Evolutionary conservation across 2,113 vertebrate species (phyloP).

Genomic region (Australoheros scitulus): DNA sequence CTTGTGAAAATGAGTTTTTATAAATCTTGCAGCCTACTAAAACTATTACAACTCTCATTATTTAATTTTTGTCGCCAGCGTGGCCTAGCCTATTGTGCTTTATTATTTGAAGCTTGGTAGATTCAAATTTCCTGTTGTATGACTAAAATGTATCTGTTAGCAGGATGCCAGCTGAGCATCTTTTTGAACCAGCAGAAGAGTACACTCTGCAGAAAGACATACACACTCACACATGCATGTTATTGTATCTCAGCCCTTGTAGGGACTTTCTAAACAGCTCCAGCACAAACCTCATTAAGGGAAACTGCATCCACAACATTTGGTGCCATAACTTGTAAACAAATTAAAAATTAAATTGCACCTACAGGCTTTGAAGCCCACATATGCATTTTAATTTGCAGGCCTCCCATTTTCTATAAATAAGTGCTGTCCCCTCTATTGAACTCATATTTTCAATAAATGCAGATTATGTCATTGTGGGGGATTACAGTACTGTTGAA

Average conservation of each 20-base stretch:
- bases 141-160: background rate
- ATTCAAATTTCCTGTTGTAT: background rate
- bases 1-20: background rate
- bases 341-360: conserved; percentile 79
- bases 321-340: conserved; percentile 76
- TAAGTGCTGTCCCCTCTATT: conserved; percentile 17
- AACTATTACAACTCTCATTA: background rate
- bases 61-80: background rate
- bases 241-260: conserved; percentile 34
- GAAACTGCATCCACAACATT: conserved; percentile 69
- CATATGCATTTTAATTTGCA: conserved; percentile 66
- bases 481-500: background rate
- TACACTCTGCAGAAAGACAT: background rate
- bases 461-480: conserved; percentile 6
- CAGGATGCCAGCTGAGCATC: background rate
- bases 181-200: background rate
- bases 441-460: conserved; percentile 24
- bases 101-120: background rate
- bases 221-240: conserved; percentile 1
- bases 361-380: conserved; percentile 72
- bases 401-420: conserved; percentile 45
- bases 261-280: conserved; percentile 44
- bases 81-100: background rate
- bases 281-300: conserved; percentile 64
- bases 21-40: background rate